These are phyloP conservation scores for Cephalotes varians DNA, from an alignment of 2,888 invertebrate species.

Conservation along the genomic window DNA sequence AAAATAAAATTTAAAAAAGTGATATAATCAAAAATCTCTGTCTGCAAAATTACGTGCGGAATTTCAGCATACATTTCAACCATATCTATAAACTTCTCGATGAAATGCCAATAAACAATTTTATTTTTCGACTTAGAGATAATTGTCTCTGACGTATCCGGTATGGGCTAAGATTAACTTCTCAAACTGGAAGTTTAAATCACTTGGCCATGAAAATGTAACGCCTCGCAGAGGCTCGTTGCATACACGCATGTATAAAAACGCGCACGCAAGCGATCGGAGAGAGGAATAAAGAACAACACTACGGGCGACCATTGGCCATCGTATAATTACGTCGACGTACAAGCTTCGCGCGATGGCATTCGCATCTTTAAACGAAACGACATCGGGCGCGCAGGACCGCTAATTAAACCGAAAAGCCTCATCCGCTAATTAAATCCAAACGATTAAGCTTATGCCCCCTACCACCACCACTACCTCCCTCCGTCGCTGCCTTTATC, in stretches of 20 bases:
- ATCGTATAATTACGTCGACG: conserved; percentile 57
- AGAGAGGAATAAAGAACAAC: conserved; percentile 29
- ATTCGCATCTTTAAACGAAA: conserved; percentile 48
- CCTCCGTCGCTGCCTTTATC: conserved; percentile 47
- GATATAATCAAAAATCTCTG: background rate
- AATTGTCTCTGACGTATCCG: conserved; percentile 8
- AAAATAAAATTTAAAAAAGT: background rate
- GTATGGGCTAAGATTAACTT: conserved; percentile 7
- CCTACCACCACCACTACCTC: conserved; percentile 19
- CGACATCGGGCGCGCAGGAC: conserved; percentile 53
- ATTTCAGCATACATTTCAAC: background rate
- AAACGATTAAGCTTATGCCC: conserved; percentile 67
- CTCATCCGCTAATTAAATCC: conserved; percentile 73
- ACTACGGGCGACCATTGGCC: conserved; percentile 42
- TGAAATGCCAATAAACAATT: conserved; percentile 25
- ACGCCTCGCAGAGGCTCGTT: background rate
- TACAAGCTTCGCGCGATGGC: conserved; percentile 24
- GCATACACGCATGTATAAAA: background rate
- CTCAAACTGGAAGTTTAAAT: conserved; percentile 29
- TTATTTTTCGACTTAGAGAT: background rate
- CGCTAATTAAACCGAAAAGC: conserved; percentile 71
- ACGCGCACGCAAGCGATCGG: conserved; percentile 19
- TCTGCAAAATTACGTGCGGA: background rate
- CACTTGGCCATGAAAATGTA: conserved; percentile 13
- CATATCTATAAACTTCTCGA: background rate